A percentile compares a stretch with the other conserved stretches of the same genome.
phyloP scores from a whole-genome alignment of 2,113 vertebrate genomes.

The Labeo rohita region DNA sequence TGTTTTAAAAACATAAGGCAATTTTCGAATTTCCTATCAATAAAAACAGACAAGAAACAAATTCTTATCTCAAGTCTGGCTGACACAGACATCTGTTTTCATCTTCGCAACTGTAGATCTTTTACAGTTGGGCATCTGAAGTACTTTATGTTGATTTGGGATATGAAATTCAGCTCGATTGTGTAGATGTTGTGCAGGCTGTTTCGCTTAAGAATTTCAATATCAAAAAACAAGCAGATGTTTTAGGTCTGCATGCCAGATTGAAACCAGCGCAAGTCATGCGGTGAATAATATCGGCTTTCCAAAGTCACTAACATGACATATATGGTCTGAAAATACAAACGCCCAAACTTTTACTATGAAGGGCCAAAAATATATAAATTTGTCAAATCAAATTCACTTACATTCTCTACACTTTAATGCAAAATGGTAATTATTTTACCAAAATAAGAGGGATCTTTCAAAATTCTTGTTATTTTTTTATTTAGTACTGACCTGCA shows the following conservation, averaged over 20 bases:
- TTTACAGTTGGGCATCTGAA: slow-evolving; percentile 18
- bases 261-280: slow-evolving; percentile 18
- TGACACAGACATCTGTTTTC: slow-evolving; percentile 46
- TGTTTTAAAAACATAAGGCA: slow-evolving; percentile 47
- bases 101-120: slow-evolving; percentile 45
- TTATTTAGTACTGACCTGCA: too few relatives aligned
- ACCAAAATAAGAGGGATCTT: too few relatives aligned
- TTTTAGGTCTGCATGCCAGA: background rate
- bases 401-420: background rate
- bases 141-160: slow-evolving; percentile 17
- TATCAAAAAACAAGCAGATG: slow-evolving; percentile 25
- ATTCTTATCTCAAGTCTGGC: slow-evolving; percentile 32
- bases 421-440: background rate
- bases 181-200: slow-evolving; percentile 15
- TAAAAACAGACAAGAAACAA: slow-evolving; percentile 58
- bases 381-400: background rate
- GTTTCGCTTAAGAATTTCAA: slow-evolving; percentile 10
- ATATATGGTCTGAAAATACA: background rate
- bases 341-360: background rate
- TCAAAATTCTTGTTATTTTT: too few relatives aligned
- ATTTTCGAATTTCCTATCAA: slow-evolving; percentile 57
- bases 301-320: background rate
- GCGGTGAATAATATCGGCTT: background rate
- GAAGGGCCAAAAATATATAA: background rate
- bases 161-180: slow-evolving; percentile 17